A percentile compares a stretch with the other conserved stretches of the same genome.
phyloP scores from a whole-genome alignment of 2,888 invertebrate genomes.

The Cosmia trapezina region DNA sequence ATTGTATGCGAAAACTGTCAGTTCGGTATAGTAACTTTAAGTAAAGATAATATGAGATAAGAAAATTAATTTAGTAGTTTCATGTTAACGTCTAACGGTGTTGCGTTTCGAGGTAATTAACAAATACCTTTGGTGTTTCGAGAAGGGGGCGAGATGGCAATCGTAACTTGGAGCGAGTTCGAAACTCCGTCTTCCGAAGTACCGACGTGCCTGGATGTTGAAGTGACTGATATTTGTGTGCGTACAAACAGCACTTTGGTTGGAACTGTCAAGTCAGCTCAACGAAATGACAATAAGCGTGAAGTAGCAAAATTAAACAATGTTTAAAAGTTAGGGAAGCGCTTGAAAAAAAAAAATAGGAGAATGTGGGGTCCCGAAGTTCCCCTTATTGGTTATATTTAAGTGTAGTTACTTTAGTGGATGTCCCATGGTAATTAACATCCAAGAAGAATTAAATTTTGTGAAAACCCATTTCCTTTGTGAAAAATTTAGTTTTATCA shows the following conservation, averaged over 20 bases:
- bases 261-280: conserved; percentile 80
- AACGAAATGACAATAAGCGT: conserved; percentile 81
- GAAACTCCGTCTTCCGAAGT: conserved; percentile 45
- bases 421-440: neutral
- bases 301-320: conserved; percentile 83
- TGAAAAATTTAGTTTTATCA: conserved; percentile 4
- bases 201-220: conserved; percentile 45
- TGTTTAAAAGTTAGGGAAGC: conserved; percentile 63
- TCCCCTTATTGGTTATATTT: conserved; percentile 45
- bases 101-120: conserved; percentile 71
- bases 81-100: conserved; percentile 70
- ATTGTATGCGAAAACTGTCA: conserved; percentile 69
- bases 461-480: neutral
- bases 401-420: neutral
- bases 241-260: conserved; percentile 53
- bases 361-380: conserved; percentile 48
- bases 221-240: conserved; percentile 48
- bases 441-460: neutral
- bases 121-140: conserved; percentile 69
- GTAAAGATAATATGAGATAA: conserved; percentile 71
- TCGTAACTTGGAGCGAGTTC: conserved; percentile 70
- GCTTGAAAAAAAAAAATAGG: conserved; percentile 65
- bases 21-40: conserved; percentile 57
- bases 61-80: conserved; percentile 69
- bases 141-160: conserved; percentile 66